Percentiles rank a stretch among this genome's conserved stretches.
phyloP scores from a whole-genome alignment of 2,797 vertebrate genomes.

The Ambastaia sidthimunki region DNA sequence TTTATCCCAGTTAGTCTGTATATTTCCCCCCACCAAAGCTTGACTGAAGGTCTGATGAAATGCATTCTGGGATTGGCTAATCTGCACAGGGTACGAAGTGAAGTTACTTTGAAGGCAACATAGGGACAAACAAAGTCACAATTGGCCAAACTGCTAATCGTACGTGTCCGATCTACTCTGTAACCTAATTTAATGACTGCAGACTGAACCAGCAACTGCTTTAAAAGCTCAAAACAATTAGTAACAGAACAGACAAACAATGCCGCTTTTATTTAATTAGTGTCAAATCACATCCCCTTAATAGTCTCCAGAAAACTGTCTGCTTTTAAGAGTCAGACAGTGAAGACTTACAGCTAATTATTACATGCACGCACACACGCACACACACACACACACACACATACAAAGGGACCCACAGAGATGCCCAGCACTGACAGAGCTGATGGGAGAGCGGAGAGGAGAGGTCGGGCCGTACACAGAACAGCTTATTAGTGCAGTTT shows the following conservation, averaged over 20 bases:
- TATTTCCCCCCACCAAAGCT: too few relatives aligned
- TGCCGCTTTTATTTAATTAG: conserved; percentile 35
- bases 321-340: conserved; percentile 27
- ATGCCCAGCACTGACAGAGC: not conserved
- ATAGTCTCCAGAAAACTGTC: conserved; percentile 2
- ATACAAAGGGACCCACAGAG: conserved; percentile 19
- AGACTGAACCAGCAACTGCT: conserved; percentile 5
- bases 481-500: conserved; percentile 39
- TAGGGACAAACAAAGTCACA: conserved; percentile 26
- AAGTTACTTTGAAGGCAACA: not conserved
- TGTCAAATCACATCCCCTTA: conserved; percentile 32
- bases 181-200: conserved; percentile 34
- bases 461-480: not conserved
- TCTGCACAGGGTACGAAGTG: not conserved
- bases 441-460: not conserved
- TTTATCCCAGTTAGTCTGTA: too few relatives aligned
- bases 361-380: not conserved
- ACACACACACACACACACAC: not conserved
- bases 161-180: conserved; percentile 11
- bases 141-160: conserved; percentile 21
- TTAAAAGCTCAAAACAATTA: conserved; percentile 31
- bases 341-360: conserved; percentile 39
- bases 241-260: conserved; percentile 34
- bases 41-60: not conserved
- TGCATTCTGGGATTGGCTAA: conserved; percentile 1